Evolutionary conservation across 2,888 invertebrate genomes (phyloP).

Genomic region (Tiliacea aurago): DNA sequence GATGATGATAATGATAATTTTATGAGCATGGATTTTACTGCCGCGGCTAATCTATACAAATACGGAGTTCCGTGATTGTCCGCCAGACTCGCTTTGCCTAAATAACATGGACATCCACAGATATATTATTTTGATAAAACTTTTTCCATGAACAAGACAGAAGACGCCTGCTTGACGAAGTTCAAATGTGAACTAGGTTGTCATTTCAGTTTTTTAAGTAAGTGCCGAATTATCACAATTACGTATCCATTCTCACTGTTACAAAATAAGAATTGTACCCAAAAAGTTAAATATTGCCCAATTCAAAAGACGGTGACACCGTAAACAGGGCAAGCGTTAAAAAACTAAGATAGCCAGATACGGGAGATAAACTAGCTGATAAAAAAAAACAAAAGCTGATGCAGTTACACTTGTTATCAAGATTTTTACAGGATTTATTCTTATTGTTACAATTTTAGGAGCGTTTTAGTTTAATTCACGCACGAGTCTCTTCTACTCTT

Average conservation of each 20-base stretch:
- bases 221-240: slow-evolving; percentile 31
- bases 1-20: slow-evolving; percentile 35
- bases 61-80: slow-evolving; percentile 19
- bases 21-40: slow-evolving; percentile 40
- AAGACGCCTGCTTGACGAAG: background rate
- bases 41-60: slow-evolving; percentile 14
- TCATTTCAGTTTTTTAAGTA: background rate
- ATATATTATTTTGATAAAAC: background rate
- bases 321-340: slow-evolving; percentile 70
- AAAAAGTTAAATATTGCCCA: slow-evolving; percentile 79
- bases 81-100: background rate
- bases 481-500: background rate
- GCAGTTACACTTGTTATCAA: slow-evolving; percentile 35
- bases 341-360: slow-evolving; percentile 78
- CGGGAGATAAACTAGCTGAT: slow-evolving; percentile 73
- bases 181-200: background rate
- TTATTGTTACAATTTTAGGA: slow-evolving; percentile 30
- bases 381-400: slow-evolving; percentile 59
- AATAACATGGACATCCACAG: background rate
- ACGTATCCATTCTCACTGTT: slow-evolving; percentile 49
- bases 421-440: slow-evolving; percentile 24
- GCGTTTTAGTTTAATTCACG: slow-evolving; percentile 1
- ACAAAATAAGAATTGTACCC: slow-evolving; percentile 62
- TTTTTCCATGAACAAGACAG: background rate
- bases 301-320: slow-evolving; percentile 72